A percentile compares a stretch with the other conserved stretches of the same genome.
phyloP scores from a whole-genome alignment of 2,888 invertebrate species.

The Eledone cirrhosa region DNA sequence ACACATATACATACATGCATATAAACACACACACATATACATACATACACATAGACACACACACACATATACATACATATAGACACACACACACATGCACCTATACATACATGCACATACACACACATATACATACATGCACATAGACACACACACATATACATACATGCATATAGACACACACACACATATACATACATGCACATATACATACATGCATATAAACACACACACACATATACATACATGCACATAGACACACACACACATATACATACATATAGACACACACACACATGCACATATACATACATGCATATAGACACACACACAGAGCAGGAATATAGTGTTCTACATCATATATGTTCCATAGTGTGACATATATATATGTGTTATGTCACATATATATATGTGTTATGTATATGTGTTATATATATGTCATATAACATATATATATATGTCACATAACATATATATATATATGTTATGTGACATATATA shows the following conservation, averaged over 20 bases:
- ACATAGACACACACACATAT: neutral
- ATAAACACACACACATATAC: neutral
- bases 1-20: neutral
- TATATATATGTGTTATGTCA: neutral
- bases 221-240: neutral
- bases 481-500: neutral
- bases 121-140: neutral
- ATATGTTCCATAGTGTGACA: neutral
- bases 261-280: neutral
- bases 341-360: neutral
- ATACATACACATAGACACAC: neutral
- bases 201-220: neutral
- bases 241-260: neutral
- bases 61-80: neutral
- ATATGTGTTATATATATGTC: neutral
- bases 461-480: neutral
- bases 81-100: neutral
- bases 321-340: neutral
- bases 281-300: neutral
- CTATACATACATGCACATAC: neutral
- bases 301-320: neutral
- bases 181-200: neutral
- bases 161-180: neutral
- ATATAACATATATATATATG: neutral
- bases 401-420: neutral